phyloP scores from a whole-genome alignment of 2,797 vertebrate genomes.

The Hydrolagus colliei region DNA sequence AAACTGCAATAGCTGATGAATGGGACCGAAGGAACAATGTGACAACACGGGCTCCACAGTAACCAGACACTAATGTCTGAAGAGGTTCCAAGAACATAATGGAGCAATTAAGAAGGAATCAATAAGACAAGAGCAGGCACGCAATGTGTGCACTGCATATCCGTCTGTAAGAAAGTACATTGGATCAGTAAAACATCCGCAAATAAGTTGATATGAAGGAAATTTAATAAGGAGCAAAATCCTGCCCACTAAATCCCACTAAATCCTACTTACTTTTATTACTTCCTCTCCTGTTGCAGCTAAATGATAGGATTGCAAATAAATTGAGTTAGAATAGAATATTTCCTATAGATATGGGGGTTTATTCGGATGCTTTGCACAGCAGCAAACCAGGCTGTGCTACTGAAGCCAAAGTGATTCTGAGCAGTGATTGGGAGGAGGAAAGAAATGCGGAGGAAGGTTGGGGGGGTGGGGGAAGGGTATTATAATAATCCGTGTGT shows the following conservation, averaged over 20 bases:
- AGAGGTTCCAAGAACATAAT: neutral
- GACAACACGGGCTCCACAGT: neutral
- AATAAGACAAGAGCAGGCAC: neutral
- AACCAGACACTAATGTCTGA: too few relatives aligned
- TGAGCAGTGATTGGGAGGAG: too few relatives aligned
- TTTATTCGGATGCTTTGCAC: neutral
- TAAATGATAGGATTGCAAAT: neutral
- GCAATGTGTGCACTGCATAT: neutral
- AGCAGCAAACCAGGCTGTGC: too few relatives aligned
- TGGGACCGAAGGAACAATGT: too few relatives aligned
- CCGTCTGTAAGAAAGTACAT: too few relatives aligned
- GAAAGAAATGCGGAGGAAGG: too few relatives aligned
- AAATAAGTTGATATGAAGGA: neutral
- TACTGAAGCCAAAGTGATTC: too few relatives aligned
- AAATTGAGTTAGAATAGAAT: constrained; percentile 1
- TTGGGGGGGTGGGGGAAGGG: too few relatives aligned
- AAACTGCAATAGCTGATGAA: too few relatives aligned
- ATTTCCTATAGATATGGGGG: neutral
- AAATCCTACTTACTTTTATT: neutral
- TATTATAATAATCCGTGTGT: too few relatives aligned
- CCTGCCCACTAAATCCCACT: constrained; percentile 10
- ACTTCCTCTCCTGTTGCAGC: neutral
- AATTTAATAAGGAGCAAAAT: neutral
- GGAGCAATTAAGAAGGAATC: neutral
- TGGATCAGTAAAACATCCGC: neutral